Percentiles rank a stretch among this genome's conserved stretches.
These are phyloP conservation scores for Notechis scutatus DNA, from an alignment of 2,113 vertebrate species.

Conservation along the genomic window DNA sequence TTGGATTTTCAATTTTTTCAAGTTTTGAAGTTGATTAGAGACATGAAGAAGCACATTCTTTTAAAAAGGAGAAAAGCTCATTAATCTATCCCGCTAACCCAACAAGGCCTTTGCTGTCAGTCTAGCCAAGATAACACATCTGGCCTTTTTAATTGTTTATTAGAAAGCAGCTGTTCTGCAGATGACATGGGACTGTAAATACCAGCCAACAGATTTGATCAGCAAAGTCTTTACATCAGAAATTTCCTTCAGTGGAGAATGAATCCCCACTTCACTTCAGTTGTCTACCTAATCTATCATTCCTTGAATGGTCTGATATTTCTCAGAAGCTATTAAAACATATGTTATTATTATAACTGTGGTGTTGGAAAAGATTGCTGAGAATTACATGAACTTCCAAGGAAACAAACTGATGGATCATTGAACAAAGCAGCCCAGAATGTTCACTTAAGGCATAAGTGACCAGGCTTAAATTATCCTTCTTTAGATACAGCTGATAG, in stretches of 20 bases:
- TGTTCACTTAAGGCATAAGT: background rate
- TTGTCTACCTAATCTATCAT: background rate
- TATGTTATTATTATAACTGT: background rate
- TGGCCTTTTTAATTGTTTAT: background rate
- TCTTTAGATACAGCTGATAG: background rate
- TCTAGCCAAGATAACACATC: constrained; percentile 8
- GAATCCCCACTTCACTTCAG: background rate
- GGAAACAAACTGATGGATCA: background rate
- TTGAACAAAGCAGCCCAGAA: background rate
- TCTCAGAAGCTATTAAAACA: background rate
- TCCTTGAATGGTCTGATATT: background rate
- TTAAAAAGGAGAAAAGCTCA: background rate
- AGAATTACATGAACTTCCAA: background rate
- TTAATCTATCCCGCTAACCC: background rate
- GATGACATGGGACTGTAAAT: background rate
- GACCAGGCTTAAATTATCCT: background rate
- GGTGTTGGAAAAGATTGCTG: background rate
- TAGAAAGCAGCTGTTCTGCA: background rate
- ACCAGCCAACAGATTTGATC: background rate
- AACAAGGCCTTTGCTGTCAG: background rate
- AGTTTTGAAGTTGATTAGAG: background rate
- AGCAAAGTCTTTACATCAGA: background rate
- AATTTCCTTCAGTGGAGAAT: background rate
- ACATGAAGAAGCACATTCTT: background rate
- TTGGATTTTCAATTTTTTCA: background rate